phyloP scores from a whole-genome alignment of 2,113 vertebrate genomes.

The Addax nasomaculatus region DNA sequence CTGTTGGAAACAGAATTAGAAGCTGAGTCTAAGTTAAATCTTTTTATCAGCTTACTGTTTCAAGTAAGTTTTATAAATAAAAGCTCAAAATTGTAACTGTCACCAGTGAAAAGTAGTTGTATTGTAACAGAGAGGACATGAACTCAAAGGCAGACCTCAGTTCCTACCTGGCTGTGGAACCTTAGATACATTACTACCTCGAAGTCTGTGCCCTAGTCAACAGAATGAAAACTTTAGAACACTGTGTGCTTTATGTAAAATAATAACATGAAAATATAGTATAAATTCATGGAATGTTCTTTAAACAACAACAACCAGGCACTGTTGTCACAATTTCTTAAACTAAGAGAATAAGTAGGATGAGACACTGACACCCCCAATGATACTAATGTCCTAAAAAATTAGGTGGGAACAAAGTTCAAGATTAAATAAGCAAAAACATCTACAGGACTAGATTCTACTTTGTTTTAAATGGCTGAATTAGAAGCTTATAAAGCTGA shows the following conservation, averaged over 20 bases:
- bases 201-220: background rate
- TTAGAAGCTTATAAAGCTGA: background rate
- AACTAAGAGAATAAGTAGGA: conserved; percentile 3
- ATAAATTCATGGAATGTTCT: background rate
- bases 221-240: background rate
- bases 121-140: background rate
- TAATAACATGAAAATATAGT: background rate
- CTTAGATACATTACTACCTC: background rate
- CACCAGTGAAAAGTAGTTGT: background rate
- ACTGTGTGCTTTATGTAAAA: background rate
- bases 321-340: background rate
- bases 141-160: background rate
- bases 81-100: background rate
- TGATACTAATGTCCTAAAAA: background rate
- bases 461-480: background rate
- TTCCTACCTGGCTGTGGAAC: background rate
- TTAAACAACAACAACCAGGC: background rate
- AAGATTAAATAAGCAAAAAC: background rate
- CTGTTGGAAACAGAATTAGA: background rate
- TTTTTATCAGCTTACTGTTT: background rate
- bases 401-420: background rate
- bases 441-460: background rate
- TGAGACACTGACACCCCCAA: background rate
- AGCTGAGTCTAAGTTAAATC: background rate
- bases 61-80: background rate